Base-by-base conservation (phyloP, 2,888 invertebrate species). In the Epirrhoe alternata region DNA sequence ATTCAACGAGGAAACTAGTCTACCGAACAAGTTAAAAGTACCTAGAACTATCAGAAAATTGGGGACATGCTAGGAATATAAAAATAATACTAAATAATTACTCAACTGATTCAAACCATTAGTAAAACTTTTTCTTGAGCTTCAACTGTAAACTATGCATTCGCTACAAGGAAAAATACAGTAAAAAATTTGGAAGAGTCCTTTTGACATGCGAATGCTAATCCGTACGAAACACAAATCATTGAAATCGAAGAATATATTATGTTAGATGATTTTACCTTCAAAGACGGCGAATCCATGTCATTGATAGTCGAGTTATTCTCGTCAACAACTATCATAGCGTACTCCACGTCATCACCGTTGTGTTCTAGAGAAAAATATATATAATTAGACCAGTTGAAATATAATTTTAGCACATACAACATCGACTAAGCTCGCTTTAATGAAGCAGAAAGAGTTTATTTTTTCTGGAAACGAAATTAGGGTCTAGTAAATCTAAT, bases 291-390 rank as follows among this genome's bases (percentile, higher is more conserved):
- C 16, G 97, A 95, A 81, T 97, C 97, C 84, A 97, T 95, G 80
- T 97, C 97, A 57, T 96, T 96, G 74, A 97, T 92, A 12, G 97
- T 96, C 0, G 97, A 97, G 93, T 97, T 97, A 84, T 96, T 97
- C 85, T 97, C 97, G 83, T 97, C 97, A 79, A 97, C 97, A 70
- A 97, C 97, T 83, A 97, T 97, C 78, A 97, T 97, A 82, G 97
- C 97, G 86, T 97, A 97, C 83, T 97, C 97, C 68, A 96, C 96
- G 83, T 97, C 97, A 84, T 97, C 97, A 64, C 95, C 95, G 66
- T 93, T 93, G 85, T 94, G 91, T 74, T 94, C 92, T 90, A 92
- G 33, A 74, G 75, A 74, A 73, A 63, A 61, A 51, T 24, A 53
- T 31, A n/a, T 33, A 56, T 31, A 57, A 42, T 57, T 47, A 69